Evolutionary conservation across 2,797 vertebrate genomes (phyloP), one percentile per base, ranked within the genome.

Genomic region (Kryptolebias ocellatus): DNA sequence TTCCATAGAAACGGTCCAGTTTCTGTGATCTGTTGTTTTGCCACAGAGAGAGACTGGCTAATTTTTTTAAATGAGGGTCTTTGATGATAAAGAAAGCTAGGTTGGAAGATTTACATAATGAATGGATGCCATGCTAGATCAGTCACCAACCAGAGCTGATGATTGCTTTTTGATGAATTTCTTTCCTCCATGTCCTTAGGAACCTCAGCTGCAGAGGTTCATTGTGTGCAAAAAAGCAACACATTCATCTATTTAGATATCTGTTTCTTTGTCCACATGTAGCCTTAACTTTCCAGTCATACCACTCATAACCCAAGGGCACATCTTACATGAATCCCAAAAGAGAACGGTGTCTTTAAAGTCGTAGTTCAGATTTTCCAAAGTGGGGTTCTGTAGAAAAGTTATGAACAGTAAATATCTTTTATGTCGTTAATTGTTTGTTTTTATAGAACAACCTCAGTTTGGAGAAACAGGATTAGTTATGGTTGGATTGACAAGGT

Each of bases 1-100:
- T 92, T 90, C 92, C 91, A 92, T 93, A 88, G 91, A 87, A 93
- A 93, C 91, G 78, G 79, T 86, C 86, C 85, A 84, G 83, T 91
- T 89, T 90, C 89, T 88, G 87, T 90, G 87, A 86, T 83, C 86
- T 87, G 86, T 90, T 89, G 85, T 90, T 89, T 88, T 85, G 82
- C 79, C 83, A 63, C 80, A 80, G 78, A 88, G 31, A 42, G 77
- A 89, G 81, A 90, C 85, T 79, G 83, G 82, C 88, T 89, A 89
- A 89, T 93, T 91, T 89, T 58, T 59, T 12, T 37, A 81, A 91
- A 89, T 87, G 86, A 89, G 90, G 81, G 70, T 84, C 88, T 92
- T 89, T 92, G 90, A 91, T 91, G 90, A 91, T 92, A 88, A 90
- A 92, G 86, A 81, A 87, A 87, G 80, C 83, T 78, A 85, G 85